Evolutionary conservation across 2,888 invertebrate genomes (phyloP).

Genomic region (Machimus rusticus): DNA sequence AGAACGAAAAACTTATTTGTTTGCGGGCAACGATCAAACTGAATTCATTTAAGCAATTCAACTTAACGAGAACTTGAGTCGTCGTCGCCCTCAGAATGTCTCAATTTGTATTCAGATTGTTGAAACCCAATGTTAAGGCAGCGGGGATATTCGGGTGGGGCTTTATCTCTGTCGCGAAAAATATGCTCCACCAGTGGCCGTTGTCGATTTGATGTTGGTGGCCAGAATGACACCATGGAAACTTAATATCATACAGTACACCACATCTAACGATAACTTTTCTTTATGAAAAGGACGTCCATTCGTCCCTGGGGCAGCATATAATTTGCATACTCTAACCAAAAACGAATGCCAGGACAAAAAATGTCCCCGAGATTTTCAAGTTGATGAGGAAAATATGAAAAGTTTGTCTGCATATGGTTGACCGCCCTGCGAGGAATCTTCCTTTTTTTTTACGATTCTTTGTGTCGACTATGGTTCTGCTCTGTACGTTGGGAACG

Average conservation of each 20-base stretch:
- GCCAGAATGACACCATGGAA: constrained; percentile 27
- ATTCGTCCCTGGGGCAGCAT: constrained; percentile 34
- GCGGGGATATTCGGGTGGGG: too few relatives aligned
- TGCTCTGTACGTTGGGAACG: neutral
- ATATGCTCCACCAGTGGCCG: neutral
- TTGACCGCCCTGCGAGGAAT: neutral
- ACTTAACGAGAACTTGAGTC: constrained; percentile 32
- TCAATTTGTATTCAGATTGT: constrained; percentile 34
- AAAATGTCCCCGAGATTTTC: constrained; percentile 25
- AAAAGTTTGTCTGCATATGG: constrained; percentile 36
- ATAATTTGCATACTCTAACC: constrained; percentile 38
- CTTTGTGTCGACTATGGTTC: neutral
- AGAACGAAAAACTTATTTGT: constrained; percentile 15
- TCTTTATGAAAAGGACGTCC: constrained; percentile 36
- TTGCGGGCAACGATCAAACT: constrained; percentile 18
- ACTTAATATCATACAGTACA: constrained; percentile 24
- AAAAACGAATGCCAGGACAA: constrained; percentile 1
- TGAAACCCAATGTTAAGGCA: constrained; percentile 10
- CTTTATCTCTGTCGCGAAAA: neutral
- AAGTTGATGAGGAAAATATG: constrained; percentile 38
- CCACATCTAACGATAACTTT: constrained; percentile 34
- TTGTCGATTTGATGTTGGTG: constrained; percentile 8
- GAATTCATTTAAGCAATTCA: constrained; percentile 36
- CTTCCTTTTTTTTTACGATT: neutral
- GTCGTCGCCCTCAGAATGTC: constrained; percentile 7